phyloP scores from a whole-genome alignment of 2,113 vertebrate species.

The Hippolais icterina region DNA sequence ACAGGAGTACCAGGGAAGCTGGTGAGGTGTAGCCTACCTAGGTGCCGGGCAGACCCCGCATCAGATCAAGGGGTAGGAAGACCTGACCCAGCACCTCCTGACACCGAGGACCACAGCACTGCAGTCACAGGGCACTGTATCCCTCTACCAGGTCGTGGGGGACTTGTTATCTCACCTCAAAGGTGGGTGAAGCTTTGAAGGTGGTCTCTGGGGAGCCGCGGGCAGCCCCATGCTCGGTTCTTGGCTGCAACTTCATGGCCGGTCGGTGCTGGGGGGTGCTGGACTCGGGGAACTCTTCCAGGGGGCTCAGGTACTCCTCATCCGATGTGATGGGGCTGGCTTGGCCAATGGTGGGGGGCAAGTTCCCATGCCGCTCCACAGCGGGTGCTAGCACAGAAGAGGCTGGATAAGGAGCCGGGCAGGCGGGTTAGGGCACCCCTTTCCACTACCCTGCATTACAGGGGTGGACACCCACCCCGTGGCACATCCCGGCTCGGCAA shows the following conservation, averaged over 20 bases:
- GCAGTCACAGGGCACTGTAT: neutral
- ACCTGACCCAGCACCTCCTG: neutral
- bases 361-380: conserved; percentile 60
- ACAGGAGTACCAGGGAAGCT: neutral
- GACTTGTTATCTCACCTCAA: conserved; percentile 80
- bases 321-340: conserved; percentile 96
- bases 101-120: fast-evolving
- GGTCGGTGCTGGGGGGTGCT: conserved; percentile 67
- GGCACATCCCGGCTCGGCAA: neutral
- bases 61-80: neutral
- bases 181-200: conserved; percentile 89
- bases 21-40: neutral
- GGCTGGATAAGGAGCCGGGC: neutral
- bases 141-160: neutral
- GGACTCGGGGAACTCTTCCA: conserved; percentile 90
- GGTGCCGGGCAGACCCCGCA: neutral
- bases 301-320: conserved; percentile 95
- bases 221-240: conserved; percentile 56
- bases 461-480: neutral
- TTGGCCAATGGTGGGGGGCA: conserved; percentile 78
- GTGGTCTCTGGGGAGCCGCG: conserved; percentile 69
- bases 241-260: conserved; percentile 70
- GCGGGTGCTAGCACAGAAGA: conserved; percentile 33
- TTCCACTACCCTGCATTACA: neutral
- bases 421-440: neutral